phyloP scores from a whole-genome alignment of 2,888 invertebrate genomes.

The Chrysolina americana region DNA sequence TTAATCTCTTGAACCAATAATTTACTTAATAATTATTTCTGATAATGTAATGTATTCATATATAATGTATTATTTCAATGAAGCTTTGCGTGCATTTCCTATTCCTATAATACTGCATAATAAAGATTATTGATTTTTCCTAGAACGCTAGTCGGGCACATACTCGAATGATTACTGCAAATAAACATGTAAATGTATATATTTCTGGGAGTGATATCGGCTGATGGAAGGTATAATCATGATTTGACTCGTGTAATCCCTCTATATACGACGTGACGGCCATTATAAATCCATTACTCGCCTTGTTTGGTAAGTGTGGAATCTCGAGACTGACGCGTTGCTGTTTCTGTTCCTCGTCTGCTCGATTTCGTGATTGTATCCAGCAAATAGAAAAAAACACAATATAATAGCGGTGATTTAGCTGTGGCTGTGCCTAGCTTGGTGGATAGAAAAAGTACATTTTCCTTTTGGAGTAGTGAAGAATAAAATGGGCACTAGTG shows the following conservation, averaged over 20 bases:
- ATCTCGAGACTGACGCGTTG: constrained; percentile 37
- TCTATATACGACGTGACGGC: constrained; percentile 31
- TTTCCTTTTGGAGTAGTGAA: background rate
- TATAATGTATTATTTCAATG: no score
- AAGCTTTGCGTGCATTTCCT: no score
- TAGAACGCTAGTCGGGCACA: background rate
- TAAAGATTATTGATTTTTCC: no score
- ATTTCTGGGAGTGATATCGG: background rate
- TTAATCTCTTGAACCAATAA: no score
- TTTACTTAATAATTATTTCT: no score
- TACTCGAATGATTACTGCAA: background rate
- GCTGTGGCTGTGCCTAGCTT: constrained; percentile 1
- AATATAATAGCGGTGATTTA: constrained; percentile 12
- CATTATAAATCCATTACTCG: constrained; percentile 50
- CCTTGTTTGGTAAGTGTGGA: constrained; percentile 41
- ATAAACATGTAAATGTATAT: background rate
- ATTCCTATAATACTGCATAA: no score
- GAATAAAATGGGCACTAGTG: background rate
- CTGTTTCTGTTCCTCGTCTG: constrained; percentile 5
- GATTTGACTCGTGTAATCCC: constrained; percentile 11
- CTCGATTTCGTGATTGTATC: constrained; percentile 11
- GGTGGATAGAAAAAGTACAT: constrained; percentile 2
- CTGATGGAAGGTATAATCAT: background rate
- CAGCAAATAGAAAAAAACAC: constrained; percentile 11
- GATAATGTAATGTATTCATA: no score